These are phyloP conservation scores for Echinarachnius parma DNA, from an alignment of 53 echinoderm and acorn worm genomes.

Conservation along the genomic window DNA sequence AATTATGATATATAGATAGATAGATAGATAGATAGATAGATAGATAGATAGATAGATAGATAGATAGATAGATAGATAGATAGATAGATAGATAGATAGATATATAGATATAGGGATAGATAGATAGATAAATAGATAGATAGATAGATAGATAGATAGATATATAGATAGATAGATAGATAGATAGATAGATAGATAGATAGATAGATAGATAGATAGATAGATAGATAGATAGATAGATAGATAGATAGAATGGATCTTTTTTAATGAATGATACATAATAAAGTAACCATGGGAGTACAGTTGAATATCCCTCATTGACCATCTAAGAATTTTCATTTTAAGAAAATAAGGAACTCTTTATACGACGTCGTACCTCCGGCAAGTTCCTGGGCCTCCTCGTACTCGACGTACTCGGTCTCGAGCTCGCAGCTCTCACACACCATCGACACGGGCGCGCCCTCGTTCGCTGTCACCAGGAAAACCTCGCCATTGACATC, in stretches of 20 bases:
- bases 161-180: neutral
- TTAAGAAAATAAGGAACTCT: too few species aligned
- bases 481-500: conserved; percentile 1
- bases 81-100: neutral
- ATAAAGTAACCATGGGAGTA: neutral
- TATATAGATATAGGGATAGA: neutral
- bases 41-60: neutral
- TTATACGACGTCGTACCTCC: too few species aligned
- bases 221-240: neutral
- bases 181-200: too few species aligned
- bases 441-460: conserved; percentile 2
- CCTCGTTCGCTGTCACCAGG: conserved; percentile 42
- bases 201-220: neutral
- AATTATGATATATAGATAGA: neutral
- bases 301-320: too few species aligned
- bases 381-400: conserved; percentile 20
- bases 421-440: conserved; percentile 21
- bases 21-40: neutral
- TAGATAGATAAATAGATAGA: neutral
- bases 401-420: conserved; percentile 18
- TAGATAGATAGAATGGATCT: neutral
- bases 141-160: neutral
- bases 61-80: neutral
- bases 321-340: too few species aligned
- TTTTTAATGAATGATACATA: neutral